Base-by-base conservation (phyloP, 2,113 vertebrate genomes). In the Agapornis roseicollis region DNA sequence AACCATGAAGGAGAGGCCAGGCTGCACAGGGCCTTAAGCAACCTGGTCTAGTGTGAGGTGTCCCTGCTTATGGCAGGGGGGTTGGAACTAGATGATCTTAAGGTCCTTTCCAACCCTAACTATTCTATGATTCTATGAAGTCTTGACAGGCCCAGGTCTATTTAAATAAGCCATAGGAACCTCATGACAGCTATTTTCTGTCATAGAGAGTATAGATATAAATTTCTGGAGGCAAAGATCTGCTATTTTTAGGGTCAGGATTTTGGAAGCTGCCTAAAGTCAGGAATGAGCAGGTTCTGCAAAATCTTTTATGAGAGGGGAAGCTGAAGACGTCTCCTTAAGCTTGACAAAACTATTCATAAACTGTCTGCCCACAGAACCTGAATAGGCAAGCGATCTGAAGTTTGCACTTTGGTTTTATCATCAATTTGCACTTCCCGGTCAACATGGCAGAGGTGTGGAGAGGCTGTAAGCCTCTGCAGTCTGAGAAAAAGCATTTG, bases 121-220 rank as follows among this genome's bases (percentile, higher is more conserved):
- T n/a, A n/a, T n/a, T n/a, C n/a, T n/a, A n/a, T n/a, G n/a, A n/a
- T n/a, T n/a, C n/a, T n/a, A n/a, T n/a, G n/a, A 55, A 81, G 61
- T 44, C 24, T 55, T 79, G 39, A 79, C 65, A 87, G 35, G 6
- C 8, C 8, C 17, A 29, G 35, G 18, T 49, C 22, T 53, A 53
- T 63, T 93, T 84, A 93, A 92, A 78, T 47, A 91, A 95, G 93
- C 35, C 22, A 23, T 2, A 2, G 52, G 35, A 92, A 89, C 29
- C 23, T 74, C n/a, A 7, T 20, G 37, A 68, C 31, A 76, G 17
- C 4, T 86, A 37, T 79, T 84, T 94, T 81, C 29, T 74, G 4
- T 64, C 6, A 2, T n/a, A 2, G 1, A 47, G 20, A 14, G n/a
- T 47, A 39, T 5, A 84, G 42, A 68, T 52, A 49, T 35, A 35